These are phyloP conservation scores for Ichneumoninae sp. DNA, from an alignment of 2,888 invertebrate genomes.

Conservation along the genomic window DNA sequence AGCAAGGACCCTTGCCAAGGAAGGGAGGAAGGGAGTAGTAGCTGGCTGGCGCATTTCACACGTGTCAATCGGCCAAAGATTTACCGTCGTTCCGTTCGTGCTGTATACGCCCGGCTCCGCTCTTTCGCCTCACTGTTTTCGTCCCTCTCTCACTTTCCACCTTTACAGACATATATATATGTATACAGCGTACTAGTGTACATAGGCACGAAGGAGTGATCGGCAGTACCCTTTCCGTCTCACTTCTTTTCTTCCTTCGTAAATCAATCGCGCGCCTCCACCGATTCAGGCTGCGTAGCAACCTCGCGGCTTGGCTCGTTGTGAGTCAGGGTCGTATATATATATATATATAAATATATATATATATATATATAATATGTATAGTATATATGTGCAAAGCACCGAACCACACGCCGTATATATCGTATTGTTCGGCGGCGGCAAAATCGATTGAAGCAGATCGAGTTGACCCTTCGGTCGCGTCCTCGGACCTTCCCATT, in stretches of 20 bases:
- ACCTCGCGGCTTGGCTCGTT: slow-evolving; percentile 58
- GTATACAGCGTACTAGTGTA: slow-evolving; percentile 29
- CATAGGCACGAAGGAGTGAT: slow-evolving; percentile 56
- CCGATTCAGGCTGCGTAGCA: slow-evolving; percentile 66
- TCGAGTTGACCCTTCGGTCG: slow-evolving; percentile 70
- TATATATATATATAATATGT: neutral
- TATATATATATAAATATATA: too few relatives aligned
- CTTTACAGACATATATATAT: slow-evolving; percentile 26
- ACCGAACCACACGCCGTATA: slow-evolving; percentile 4
- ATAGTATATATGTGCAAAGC: slow-evolving; percentile 28
- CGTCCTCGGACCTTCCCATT: slow-evolving; percentile 63
- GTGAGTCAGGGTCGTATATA: slow-evolving; percentile 60
- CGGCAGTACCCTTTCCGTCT: slow-evolving; percentile 66
- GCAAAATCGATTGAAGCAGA: slow-evolving; percentile 70
- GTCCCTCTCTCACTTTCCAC: slow-evolving; percentile 39
- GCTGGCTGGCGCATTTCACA: slow-evolving; percentile 81
- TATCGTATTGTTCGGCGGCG: slow-evolving; percentile 64
- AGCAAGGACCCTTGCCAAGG: slow-evolving; percentile 45
- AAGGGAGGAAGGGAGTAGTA: slow-evolving; percentile 71
- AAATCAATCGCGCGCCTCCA: slow-evolving; percentile 77
- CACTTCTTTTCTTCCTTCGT: slow-evolving; percentile 74
- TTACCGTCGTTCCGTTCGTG: slow-evolving; percentile 76
- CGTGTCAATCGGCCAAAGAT: slow-evolving; percentile 82
- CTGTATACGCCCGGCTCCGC: slow-evolving; percentile 49
- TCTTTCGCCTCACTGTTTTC: slow-evolving; percentile 54